Evolutionary conservation across 1,140 invertebrate genomes (phyloP), one percentile per base, ranked within the genome.

Genomic region (Calycopis cecrops): DNA sequence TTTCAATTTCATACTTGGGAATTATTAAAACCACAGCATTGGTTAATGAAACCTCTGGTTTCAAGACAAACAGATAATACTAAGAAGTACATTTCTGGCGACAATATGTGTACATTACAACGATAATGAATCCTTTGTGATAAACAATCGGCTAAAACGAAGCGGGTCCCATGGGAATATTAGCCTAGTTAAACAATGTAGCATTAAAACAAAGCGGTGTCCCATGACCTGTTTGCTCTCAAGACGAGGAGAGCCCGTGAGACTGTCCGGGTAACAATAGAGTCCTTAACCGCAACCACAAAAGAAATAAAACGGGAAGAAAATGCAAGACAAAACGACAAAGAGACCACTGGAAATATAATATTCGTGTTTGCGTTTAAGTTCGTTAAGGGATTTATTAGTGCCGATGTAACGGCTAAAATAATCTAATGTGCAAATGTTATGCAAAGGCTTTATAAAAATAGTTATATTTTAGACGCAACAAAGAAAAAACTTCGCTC

Each of bases 111-210:
- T 28, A 28, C 21, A 28, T 28, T 28, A 28, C 21, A 28, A 28
- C 6, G 21, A 16, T 44, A 44, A 44, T 44, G 40, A 44, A 44
- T 44, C 40, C 40, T 44, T 44, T 44, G 40, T 44, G 14, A 42
- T 55, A 54, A 59, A 64, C 52, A 52, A 54, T 60, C 48, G 55
- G 28, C 55, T 48, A 52, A 63, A 58, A 60, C 57, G 55, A 48
- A 52, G 44, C 58, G 42, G 48, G 52, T 73, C 64, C 42, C 73
- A 72, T 76, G 76, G 73, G 74, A 79, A 79, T 71, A 72, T 69
- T 75, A 69, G 66, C 73, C 71, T 73, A 71, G 63, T 75, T 69
- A 76, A 81, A 81, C 78, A 81, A 77, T 73, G 62, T 53, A 53
- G 63, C 59, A 54, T 63, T 67, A 59, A 73, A 73, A 77, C 73